Evolutionary conservation across 2,888 invertebrate genomes (phyloP).

Genomic region (Heliconius ismenius): DNA sequence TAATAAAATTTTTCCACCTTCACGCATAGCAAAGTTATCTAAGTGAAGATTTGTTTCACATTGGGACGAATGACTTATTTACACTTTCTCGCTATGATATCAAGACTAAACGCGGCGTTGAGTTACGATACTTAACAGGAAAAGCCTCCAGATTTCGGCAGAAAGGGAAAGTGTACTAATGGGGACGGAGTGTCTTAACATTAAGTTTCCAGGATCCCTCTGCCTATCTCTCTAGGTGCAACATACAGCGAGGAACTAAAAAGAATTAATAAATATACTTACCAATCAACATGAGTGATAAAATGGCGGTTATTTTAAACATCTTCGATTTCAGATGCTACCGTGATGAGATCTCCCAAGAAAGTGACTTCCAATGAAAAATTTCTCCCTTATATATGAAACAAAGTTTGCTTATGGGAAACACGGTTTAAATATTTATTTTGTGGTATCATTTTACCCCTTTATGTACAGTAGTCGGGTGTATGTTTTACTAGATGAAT

Average conservation of each 20-base stretch:
- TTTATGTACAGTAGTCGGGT: neutral
- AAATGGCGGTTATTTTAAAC: constrained; percentile 67
- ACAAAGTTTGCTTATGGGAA: constrained; percentile 55
- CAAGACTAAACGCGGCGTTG: too few relatives aligned
- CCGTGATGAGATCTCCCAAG: constrained; percentile 37
- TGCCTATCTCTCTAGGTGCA: neutral
- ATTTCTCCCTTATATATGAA: constrained; percentile 61
- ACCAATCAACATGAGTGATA: constrained; percentile 73
- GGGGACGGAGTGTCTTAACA: neutral
- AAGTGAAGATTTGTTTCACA: too few relatives aligned
- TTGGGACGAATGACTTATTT: too few relatives aligned
- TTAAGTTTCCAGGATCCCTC: neutral
- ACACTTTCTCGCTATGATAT: too few relatives aligned
- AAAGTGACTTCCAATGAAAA: constrained; percentile 51
- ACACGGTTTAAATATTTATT: constrained; percentile 49
- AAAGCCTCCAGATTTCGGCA: too few relatives aligned
- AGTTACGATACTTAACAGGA: too few relatives aligned
- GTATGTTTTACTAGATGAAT: neutral
- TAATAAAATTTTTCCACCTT: too few relatives aligned
- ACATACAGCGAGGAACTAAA: neutral
- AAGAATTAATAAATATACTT: constrained; percentile 49
- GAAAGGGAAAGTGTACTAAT: too few relatives aligned
- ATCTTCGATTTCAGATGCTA: constrained; percentile 48
- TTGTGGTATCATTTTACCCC: constrained; percentile 41
- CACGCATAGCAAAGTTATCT: too few relatives aligned